Conservation (phyloP, 1,140 invertebrate species). For the Pentalonia nigronervosa region DNA sequence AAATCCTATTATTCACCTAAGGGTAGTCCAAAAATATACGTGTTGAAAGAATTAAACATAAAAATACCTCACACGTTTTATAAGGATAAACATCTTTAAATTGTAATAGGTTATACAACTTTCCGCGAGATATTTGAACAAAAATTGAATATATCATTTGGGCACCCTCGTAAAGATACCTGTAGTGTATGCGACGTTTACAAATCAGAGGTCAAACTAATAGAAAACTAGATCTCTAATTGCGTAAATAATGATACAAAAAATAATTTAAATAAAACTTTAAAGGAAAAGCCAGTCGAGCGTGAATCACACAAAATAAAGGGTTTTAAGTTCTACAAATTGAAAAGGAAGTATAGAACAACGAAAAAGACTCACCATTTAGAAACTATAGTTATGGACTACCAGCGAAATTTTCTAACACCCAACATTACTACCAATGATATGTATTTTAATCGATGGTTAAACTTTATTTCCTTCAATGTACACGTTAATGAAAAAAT, state of each 20-base stretch:
- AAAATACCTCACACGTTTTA: conserved; percentile 58
- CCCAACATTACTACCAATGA: too few species aligned
- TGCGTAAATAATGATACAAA: conserved; percentile 53
- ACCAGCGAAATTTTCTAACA: too few species aligned
- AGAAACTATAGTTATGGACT: too few species aligned
- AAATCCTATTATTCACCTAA: background rate
- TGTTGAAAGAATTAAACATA: conserved; percentile 3
- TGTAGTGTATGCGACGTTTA: conserved; percentile 41
- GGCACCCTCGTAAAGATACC: conserved; percentile 58
- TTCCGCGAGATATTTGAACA: conserved; percentile 57
- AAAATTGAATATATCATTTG: conserved; percentile 57
- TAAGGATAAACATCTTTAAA: conserved; percentile 60
- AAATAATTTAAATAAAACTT: conserved; percentile 44
- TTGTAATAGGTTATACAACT: conserved; percentile 54
- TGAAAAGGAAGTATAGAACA: conserved; percentile 33
- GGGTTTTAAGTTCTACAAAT: background rate
- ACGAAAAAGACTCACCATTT: background rate
- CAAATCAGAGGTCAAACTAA: background rate
- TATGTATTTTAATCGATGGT: too few species aligned
- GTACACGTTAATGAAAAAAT: too few species aligned
- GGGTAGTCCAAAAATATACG: background rate
- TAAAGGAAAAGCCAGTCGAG: conserved; percentile 55
- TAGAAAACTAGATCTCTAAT: conserved; percentile 18
- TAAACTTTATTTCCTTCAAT: too few species aligned
- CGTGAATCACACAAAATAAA: conserved; percentile 55